Conservation (phyloP, 2,113 vertebrate genomes). For the Clinocottus analis region DNA sequence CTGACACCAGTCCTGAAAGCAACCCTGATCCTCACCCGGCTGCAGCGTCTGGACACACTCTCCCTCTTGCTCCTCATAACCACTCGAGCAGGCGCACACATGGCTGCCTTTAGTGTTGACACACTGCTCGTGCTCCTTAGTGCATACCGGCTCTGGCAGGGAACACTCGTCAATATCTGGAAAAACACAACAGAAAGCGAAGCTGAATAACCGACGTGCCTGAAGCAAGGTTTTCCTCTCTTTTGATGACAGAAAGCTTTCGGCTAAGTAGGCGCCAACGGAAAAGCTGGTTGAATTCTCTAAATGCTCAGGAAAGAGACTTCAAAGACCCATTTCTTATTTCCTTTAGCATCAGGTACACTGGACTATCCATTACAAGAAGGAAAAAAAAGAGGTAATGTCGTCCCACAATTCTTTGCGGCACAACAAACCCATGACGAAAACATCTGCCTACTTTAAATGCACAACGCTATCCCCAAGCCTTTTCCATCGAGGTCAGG, state of each 20-base stretch:
- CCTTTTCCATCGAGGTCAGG: no score
- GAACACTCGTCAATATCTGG: constrained; percentile 91
- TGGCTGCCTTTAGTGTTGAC: constrained; percentile 89
- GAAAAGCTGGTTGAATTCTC: no score
- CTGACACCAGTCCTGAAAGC: not conserved
- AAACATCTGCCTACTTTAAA: not conserved
- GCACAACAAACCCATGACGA: not conserved
- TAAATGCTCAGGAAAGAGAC: no score
- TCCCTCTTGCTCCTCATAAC: constrained; percentile 85
- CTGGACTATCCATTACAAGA: no score
- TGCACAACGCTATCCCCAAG: no score
- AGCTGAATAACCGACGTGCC: not conserved
- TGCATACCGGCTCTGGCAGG: constrained; percentile 78
- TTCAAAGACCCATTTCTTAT: no score
- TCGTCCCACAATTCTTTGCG: not conserved
- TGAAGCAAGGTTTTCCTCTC: not conserved
- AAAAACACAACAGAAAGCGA: not conserved
- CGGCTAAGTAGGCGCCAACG: no score
- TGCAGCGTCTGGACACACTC: constrained; percentile 80
- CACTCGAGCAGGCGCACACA: constrained; percentile 85
- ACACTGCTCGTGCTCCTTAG: constrained; percentile 85
- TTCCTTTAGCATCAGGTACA: no score
- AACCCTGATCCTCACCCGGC: constrained; percentile 69
- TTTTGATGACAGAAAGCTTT: not conserved
- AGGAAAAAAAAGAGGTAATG: no score